These are phyloP conservation scores for Drosophila antonietae DNA, from an alignment of 2,888 invertebrate species.

Conservation along the genomic window DNA sequence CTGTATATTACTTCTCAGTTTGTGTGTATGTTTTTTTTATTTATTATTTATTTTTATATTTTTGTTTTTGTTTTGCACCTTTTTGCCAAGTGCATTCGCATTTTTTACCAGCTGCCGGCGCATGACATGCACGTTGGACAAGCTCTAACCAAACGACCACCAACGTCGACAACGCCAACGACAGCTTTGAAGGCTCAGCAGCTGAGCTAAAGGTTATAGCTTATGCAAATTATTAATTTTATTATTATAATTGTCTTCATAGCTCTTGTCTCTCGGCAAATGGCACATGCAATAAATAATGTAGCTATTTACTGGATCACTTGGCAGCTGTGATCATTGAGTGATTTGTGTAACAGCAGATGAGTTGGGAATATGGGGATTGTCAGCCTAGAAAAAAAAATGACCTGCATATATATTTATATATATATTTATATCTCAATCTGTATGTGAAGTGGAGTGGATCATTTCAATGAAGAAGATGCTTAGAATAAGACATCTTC, in stretches of 20 bases:
- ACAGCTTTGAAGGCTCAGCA: conserved; percentile 14
- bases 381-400: not conserved
- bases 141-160: conserved; percentile 45
- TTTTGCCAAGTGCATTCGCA: conserved; percentile 42
- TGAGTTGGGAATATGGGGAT: too few relatives aligned
- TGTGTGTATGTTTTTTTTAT: not conserved
- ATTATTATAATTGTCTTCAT: not conserved
- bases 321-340: not conserved
- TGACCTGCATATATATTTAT: too few relatives aligned
- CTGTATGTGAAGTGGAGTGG: not conserved
- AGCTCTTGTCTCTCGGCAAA: not conserved
- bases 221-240: not conserved
- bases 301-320: conserved; percentile 13
- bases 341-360: not conserved
- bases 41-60: conserved; percentile 3
- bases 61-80: conserved; percentile 21
- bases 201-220: conserved; percentile 25
- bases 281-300: conserved; percentile 18
- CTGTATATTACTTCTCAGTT: conserved; percentile 14
- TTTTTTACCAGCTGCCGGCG: conserved; percentile 27
- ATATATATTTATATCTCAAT: not conserved
- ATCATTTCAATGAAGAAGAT: too few relatives aligned
- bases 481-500: too few relatives aligned
- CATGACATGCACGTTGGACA: conserved; percentile 72
- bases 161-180: conserved; percentile 32